phyloP scores from a whole-genome alignment of 2,888 invertebrate genomes.

The Pachliopta kotzebuea region DNA sequence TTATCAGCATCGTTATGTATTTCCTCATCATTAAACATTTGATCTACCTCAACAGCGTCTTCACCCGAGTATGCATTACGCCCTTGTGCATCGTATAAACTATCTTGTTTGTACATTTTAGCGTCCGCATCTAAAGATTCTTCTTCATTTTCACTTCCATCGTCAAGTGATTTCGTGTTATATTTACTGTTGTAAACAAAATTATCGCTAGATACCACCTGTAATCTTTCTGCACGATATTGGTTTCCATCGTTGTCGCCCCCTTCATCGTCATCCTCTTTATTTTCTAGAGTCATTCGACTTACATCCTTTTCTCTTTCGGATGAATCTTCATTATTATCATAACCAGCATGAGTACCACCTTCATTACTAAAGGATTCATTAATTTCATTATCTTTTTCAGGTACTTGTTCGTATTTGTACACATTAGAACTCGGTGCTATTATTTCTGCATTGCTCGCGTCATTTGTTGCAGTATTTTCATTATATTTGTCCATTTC shows the following conservation, averaged over 20 bases:
- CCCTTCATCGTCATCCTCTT: constrained; percentile 35
- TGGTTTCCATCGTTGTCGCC: constrained; percentile 30
- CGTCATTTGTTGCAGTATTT: constrained; percentile 35
- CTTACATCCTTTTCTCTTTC: constrained; percentile 29
- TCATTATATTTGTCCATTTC: constrained; percentile 36
- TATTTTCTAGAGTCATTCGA: constrained; percentile 34
- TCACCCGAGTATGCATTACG: constrained; percentile 42
- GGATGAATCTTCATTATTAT: constrained; percentile 30
- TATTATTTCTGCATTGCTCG: constrained; percentile 44
- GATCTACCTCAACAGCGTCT: constrained; percentile 43
- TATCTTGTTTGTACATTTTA: constrained; percentile 47
- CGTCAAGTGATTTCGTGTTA: constrained; percentile 15
- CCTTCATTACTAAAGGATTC: constrained; percentile 33
- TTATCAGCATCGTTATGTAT: constrained; percentile 40
- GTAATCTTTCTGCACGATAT: constrained; percentile 20
- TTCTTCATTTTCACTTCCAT: constrained; percentile 29
- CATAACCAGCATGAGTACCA: constrained; percentile 26
- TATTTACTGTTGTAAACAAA: constrained; percentile 32
- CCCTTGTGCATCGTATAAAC: constrained; percentile 37
- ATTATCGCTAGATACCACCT: constrained; percentile 29
- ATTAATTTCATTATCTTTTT: constrained; percentile 39
- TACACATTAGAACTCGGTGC: constrained; percentile 56
- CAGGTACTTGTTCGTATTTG: constrained; percentile 38
- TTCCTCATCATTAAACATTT: constrained; percentile 52
- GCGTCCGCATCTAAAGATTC: constrained; percentile 38